These are phyloP conservation scores for Cryptocheilus praepositus DNA, from an alignment of 2,888 invertebrate species.

Conservation along the genomic window DNA sequence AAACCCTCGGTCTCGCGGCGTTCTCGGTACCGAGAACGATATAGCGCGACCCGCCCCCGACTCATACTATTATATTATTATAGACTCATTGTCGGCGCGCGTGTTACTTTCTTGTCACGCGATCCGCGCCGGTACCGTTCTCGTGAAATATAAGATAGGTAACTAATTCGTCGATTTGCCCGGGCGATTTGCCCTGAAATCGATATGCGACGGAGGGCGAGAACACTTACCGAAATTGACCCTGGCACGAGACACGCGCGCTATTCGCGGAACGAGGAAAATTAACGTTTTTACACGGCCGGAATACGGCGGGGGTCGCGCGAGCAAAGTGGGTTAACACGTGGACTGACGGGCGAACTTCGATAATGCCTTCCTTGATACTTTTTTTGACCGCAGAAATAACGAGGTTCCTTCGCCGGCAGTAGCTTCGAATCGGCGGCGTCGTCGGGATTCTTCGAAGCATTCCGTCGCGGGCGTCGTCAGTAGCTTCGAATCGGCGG, in stretches of 20 bases:
- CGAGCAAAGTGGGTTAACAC: too few relatives aligned
- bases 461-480: too few relatives aligned
- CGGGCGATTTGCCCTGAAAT: constrained; percentile 47
- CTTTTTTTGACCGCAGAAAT: too few relatives aligned
- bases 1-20: neutral
- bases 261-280: constrained; percentile 25
- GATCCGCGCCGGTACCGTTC: constrained; percentile 37
- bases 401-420: too few relatives aligned
- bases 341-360: too few relatives aligned
- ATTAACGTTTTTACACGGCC: constrained; percentile 11
- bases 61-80: constrained; percentile 67
- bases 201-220: constrained; percentile 44
- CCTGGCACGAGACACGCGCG: constrained; percentile 35
- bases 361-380: too few relatives aligned
- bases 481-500: too few relatives aligned
- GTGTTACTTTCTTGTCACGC: constrained; percentile 68
- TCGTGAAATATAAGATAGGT: constrained; percentile 40
- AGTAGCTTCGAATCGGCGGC: too few relatives aligned
- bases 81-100: constrained; percentile 58
- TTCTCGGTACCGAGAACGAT: constrained; percentile 20
- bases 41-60: constrained; percentile 40
- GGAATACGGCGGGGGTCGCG: neutral
- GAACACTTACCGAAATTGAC: constrained; percentile 52
- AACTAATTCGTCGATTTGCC: constrained; percentile 58
- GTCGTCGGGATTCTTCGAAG: too few relatives aligned